Conservation (phyloP, 2,797 vertebrate species). For the Xiphorhynchus erythropygius region DNA sequence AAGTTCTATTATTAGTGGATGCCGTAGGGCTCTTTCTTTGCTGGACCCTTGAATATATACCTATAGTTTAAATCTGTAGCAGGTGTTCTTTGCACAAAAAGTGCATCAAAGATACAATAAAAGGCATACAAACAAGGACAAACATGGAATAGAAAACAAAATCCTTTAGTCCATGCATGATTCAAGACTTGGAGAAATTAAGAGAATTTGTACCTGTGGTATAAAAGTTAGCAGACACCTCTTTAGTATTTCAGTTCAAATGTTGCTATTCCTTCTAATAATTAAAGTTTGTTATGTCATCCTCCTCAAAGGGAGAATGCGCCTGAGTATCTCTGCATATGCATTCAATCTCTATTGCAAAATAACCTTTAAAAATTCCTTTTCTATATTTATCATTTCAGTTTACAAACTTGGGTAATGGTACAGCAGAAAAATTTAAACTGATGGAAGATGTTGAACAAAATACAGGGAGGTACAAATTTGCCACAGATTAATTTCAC, state of each 20-base stretch:
- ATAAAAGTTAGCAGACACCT: neutral
- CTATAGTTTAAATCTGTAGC: neutral
- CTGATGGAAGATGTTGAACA: neutral
- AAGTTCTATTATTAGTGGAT: neutral
- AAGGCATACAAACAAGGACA: neutral
- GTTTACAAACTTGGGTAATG: neutral
- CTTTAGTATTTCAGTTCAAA: neutral
- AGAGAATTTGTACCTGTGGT: neutral
- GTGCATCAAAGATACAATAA: neutral
- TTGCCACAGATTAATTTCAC: neutral
- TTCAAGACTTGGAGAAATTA: neutral
- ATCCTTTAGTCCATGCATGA: neutral
- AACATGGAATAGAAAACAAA: neutral
- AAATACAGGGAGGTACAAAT: neutral
- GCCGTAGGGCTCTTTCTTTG: neutral
- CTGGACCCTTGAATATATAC: neutral
- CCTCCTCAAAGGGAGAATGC: neutral
- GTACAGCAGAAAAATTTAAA: neutral
- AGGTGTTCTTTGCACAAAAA: neutral
- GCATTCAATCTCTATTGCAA: neutral
- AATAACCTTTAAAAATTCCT: neutral
- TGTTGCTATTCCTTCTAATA: neutral
- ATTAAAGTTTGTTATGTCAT: neutral
- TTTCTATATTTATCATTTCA: neutral
- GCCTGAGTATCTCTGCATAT: neutral